A percentile compares a stretch with the other conserved stretches of the same genome.
Conservation (phyloP, 2,888 invertebrate species). For the Fragum fragum region DNA sequence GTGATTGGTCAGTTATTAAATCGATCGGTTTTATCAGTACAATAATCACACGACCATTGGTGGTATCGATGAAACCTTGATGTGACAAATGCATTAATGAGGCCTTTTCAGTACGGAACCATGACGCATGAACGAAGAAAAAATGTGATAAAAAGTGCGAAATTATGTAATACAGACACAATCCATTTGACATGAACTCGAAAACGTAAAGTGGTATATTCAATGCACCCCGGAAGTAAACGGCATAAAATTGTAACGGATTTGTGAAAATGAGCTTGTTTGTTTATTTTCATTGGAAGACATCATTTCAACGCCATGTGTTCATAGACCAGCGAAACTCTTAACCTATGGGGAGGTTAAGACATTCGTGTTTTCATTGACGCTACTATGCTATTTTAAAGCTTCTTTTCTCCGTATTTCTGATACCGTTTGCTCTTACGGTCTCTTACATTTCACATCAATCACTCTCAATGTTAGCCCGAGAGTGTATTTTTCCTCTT, state of each 20-base stretch:
- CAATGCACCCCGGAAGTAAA: conserved; percentile 17
- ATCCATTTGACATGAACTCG: neutral
- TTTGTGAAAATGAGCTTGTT: conserved; percentile 33
- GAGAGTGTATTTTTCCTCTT: too few relatives aligned
- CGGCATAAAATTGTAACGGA: conserved; percentile 26
- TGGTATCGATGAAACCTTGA: too few relatives aligned
- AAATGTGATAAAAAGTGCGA: too few relatives aligned
- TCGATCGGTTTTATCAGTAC: too few relatives aligned
- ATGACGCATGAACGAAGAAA: too few relatives aligned
- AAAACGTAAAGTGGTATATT: neutral
- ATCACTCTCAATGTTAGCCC: neutral
- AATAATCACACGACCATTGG: too few relatives aligned
- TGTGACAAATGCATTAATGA: too few relatives aligned
- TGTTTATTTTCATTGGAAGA: conserved; percentile 43
- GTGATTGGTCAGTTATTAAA: too few relatives aligned
- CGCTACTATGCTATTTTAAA: too few relatives aligned
- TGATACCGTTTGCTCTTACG: neutral
- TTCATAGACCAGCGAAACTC: neutral
- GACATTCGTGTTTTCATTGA: too few relatives aligned
- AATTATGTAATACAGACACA: neutral
- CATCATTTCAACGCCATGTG: conserved; percentile 44
- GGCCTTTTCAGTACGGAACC: too few relatives aligned
- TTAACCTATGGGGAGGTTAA: neutral
- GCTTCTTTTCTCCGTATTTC: too few relatives aligned
- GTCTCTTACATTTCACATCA: neutral